A percentile compares a stretch with the other conserved stretches of the same genome.
These are phyloP conservation scores for Petrolisthes cinctipes DNA, from an alignment of 2,888 invertebrate genomes.

Conservation along the genomic window DNA sequence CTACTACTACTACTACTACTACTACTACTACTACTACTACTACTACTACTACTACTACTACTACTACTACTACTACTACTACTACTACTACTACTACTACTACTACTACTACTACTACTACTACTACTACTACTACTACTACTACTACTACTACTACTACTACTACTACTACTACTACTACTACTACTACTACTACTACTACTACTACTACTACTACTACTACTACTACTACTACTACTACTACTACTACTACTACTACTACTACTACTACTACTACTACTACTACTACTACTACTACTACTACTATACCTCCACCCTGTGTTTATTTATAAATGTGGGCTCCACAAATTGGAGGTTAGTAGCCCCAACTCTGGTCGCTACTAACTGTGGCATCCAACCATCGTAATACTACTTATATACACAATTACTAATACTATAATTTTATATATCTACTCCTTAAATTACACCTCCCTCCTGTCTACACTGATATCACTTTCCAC, in stretches of 20 bases:
- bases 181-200: slow-evolving; percentile 1
- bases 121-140: slow-evolving; percentile 1
- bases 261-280: background rate
- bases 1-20: slow-evolving; percentile 1
- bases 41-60: slow-evolving; percentile 1
- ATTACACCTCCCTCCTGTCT: no score
- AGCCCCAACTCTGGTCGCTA: no score
- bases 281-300: background rate
- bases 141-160: slow-evolving; percentile 1
- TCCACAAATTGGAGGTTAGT: no score
- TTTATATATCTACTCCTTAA: no score
- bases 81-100: slow-evolving; percentile 1
- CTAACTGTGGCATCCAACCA: no score
- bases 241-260: background rate
- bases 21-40: slow-evolving; percentile 1
- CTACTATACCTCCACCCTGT: no score
- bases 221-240: slow-evolving; percentile 1
- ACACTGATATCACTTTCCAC: no score
- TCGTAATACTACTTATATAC: no score
- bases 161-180: slow-evolving; percentile 1
- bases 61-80: slow-evolving; percentile 1
- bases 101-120: background rate
- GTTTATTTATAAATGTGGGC: no score
- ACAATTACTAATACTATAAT: no score
- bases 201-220: slow-evolving; percentile 1